A percentile compares a stretch with the other conserved stretches of the same genome.
Conservation (phyloP, 2,113 vertebrate species). For the Sylvicapra grimmia region DNA sequence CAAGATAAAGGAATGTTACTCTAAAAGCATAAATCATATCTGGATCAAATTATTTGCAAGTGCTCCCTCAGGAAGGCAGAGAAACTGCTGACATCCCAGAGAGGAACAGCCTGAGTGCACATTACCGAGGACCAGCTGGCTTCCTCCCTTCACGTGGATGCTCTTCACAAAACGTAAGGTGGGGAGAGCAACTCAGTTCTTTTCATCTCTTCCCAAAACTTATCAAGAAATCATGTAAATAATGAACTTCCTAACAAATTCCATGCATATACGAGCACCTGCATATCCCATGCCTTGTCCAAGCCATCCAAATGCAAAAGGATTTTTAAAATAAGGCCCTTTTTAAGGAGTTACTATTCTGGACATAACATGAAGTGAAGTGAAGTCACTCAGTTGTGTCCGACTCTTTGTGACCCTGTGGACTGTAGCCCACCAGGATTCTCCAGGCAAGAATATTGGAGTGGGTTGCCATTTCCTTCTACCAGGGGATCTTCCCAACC, state of each 20-base stretch:
- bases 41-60: conserved; percentile 26
- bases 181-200: background rate
- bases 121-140: background rate
- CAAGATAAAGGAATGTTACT: conserved; percentile 16
- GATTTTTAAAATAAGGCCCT: background rate
- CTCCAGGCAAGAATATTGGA: no score
- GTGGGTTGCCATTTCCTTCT: no score
- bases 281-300: background rate
- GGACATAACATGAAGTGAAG: no score
- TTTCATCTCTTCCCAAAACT: background rate
- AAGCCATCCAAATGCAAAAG: background rate
- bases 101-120: background rate
- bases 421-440: no score
- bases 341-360: background rate
- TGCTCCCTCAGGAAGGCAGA: conserved; percentile 20
- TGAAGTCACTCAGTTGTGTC: no score
- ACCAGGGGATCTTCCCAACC: no score
- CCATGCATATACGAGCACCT: background rate
- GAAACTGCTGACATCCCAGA: conserved; percentile 38
- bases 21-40: conserved; percentile 24
- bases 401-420: no score
- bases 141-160: background rate
- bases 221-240: background rate
- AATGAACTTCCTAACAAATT: background rate
- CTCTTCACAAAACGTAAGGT: background rate